These are phyloP conservation scores for Cartodere bifasciata DNA, from an alignment of 2,888 invertebrate genomes.

Conservation along the genomic window DNA sequence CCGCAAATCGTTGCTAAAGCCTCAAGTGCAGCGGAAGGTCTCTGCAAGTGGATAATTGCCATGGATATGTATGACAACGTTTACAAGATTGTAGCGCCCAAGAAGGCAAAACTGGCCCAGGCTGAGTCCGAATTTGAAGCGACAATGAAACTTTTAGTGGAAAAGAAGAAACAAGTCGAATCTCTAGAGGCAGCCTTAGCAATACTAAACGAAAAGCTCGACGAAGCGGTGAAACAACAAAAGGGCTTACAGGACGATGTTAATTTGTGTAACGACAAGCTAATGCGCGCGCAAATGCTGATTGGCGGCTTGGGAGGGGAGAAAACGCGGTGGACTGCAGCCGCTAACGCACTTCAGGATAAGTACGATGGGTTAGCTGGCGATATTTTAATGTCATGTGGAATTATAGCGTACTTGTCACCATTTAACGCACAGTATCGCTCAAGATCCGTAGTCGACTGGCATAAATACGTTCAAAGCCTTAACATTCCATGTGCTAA, in stretches of 20 bases:
- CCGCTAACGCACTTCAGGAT: constrained; percentile 60
- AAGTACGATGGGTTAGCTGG: constrained; percentile 76
- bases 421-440: constrained; percentile 66
- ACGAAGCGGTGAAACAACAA: constrained; percentile 52
- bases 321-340: constrained; percentile 70
- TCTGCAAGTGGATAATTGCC: constrained; percentile 83
- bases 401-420: constrained; percentile 79
- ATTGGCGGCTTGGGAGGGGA: constrained; percentile 68
- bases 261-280: constrained; percentile 69
- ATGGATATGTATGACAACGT: constrained; percentile 82
- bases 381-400: constrained; percentile 79
- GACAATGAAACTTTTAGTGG: constrained; percentile 74
- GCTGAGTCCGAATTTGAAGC: constrained; percentile 72
- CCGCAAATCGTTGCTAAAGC: constrained; percentile 74
- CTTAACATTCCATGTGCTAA: constrained; percentile 67
- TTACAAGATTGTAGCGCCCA: constrained; percentile 72
- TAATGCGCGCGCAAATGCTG: constrained; percentile 74
- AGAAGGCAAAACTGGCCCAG: constrained; percentile 65
- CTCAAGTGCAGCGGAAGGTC: constrained; percentile 87
- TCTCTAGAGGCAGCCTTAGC: constrained; percentile 67
- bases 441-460: constrained; percentile 46
- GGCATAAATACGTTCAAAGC: constrained; percentile 51
- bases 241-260: constrained; percentile 60
- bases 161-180: constrained; percentile 66
- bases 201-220: constrained; percentile 53